A percentile compares a stretch with the other conserved stretches of the same genome.
phyloP scores from a whole-genome alignment of 2,797 vertebrate genomes.

The Okamejei kenojei region DNA sequence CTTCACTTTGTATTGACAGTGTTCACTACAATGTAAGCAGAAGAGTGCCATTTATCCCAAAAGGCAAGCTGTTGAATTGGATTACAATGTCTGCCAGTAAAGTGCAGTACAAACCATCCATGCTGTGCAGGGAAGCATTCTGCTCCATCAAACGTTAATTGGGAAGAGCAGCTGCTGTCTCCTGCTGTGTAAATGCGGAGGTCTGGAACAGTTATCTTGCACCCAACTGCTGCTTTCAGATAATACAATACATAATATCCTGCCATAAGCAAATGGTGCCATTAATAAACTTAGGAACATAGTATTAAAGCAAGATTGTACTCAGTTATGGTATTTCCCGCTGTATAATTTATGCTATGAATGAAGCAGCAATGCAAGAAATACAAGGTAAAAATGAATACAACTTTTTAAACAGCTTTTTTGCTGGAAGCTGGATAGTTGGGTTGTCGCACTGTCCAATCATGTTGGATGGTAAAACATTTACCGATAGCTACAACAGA shows the following conservation, averaged over 20 bases:
- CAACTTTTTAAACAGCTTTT: neutral
- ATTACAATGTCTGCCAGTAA: constrained; percentile 2
- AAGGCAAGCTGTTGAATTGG: constrained; percentile 6
- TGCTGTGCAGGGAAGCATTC: neutral
- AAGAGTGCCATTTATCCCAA: neutral
- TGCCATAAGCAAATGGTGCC: neutral
- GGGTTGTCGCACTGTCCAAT: no score
- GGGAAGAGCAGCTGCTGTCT: constrained; percentile 27
- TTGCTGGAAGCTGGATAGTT: neutral
- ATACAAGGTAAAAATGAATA: neutral
- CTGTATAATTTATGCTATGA: neutral
- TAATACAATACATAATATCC: neutral
- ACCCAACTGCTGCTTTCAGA: constrained; percentile 15
- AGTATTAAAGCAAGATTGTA: neutral
- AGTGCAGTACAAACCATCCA: neutral
- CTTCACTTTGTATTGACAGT: neutral
- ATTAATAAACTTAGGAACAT: neutral
- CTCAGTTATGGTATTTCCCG: no score
- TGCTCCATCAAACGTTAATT: neutral
- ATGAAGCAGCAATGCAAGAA: neutral
- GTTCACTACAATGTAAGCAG: neutral
- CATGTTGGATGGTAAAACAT: neutral
- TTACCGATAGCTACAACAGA: neutral
- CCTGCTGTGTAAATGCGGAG: constrained; percentile 32
- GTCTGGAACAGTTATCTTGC: constrained; percentile 9